Base-by-base conservation (phyloP, 2,888 invertebrate genomes). In the Phanerotoma sp. region DNA sequence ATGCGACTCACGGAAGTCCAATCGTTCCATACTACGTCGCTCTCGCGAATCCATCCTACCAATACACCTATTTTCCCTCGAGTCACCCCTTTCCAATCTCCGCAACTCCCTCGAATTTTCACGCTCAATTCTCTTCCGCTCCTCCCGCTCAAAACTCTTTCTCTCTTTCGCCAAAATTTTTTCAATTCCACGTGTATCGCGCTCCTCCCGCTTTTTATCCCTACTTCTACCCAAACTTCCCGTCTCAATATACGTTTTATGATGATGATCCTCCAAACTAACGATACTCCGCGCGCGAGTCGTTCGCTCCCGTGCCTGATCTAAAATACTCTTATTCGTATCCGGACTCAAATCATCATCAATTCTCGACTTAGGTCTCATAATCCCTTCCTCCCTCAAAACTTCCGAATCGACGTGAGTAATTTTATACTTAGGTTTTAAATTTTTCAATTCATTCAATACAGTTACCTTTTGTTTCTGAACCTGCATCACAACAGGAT, bases 341-440 rank as follows among this genome's bases (percentile, higher is more conserved):
- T 77, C 75, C 3, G 74, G 74, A 55, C 74, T 75, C 16, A 69
- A 50, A 45, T 77, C 74, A 47, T 77, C 77, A 48, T 77, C 77
- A 35, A 76, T 74, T 10, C 77, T 67, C 1, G 77, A 75, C 41
- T 77, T 77, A 0, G 77, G 77, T 28, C 72, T 64, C 77, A 77
- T 77, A 6, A 77, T 77, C 46, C 77, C 76, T 57, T 77, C 74
- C 50, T 77, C 77, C 3, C 77, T 62, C 15, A 77, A 56, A 1
- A 77, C 66, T 50, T 77, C 77, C 1, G 77, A 77, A 50, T 77
- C 77, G 2, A 77, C 77, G 51, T 77, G 77, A 1, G 74, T 74
- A 10, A 77, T 77, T 56, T 70, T 73, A 33, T 75, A 68, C 37
- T 75, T 77, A 0, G 74, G 74, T 13, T 70, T 74, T 0, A 74